Evolutionary conservation across 2,797 vertebrate genomes (phyloP).

Genomic region (Mastacembelus armatus): DNA sequence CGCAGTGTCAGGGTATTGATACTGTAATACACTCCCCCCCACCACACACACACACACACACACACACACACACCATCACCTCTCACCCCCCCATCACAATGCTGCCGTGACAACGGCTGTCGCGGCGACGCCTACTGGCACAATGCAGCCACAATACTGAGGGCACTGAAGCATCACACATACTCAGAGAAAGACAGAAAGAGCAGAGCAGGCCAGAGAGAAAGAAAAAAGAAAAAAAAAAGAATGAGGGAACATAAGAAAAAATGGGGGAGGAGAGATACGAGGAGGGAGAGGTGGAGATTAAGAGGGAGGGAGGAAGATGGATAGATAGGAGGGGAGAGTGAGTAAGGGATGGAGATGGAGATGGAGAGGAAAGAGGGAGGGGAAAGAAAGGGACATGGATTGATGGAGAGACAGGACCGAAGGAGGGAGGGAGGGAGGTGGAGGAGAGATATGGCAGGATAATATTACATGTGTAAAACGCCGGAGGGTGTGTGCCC

Average conservation of each 20-base stretch:
- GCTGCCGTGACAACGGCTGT: slow-evolving; percentile 83
- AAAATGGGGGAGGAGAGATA: slow-evolving; percentile 38
- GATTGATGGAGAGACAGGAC: slow-evolving; percentile 59
- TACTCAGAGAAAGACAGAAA: slow-evolving; percentile 47
- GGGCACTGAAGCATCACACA: slow-evolving; percentile 84
- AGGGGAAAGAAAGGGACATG: slow-evolving; percentile 26
- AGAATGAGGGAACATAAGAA: slow-evolving; percentile 30
- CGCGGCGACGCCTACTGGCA: slow-evolving; percentile 85
- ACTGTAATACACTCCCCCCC: slow-evolving; percentile 82
- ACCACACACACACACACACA: slow-evolving; percentile 30
- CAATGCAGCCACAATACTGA: slow-evolving; percentile 85
- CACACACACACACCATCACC: slow-evolving; percentile 44
- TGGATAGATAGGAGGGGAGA: slow-evolving; percentile 31
- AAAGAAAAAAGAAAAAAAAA: slow-evolving; percentile 24
- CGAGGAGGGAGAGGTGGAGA: slow-evolving; percentile 54
- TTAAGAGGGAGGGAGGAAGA: slow-evolving; percentile 44
- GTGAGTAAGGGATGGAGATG: slow-evolving; percentile 30
- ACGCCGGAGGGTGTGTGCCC: slow-evolving; percentile 73
- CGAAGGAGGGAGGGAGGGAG: slow-evolving; percentile 29
- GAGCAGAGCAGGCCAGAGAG: slow-evolving; percentile 58
- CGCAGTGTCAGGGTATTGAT: slow-evolving; percentile 89
- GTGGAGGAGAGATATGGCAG: slow-evolving; percentile 59
- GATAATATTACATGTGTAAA: slow-evolving; percentile 78
- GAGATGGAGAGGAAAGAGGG: slow-evolving; percentile 26
- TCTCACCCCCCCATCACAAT: slow-evolving; percentile 77